Base-by-base conservation (phyloP, 2,888 invertebrate species). In the Nemoura dubitans region DNA sequence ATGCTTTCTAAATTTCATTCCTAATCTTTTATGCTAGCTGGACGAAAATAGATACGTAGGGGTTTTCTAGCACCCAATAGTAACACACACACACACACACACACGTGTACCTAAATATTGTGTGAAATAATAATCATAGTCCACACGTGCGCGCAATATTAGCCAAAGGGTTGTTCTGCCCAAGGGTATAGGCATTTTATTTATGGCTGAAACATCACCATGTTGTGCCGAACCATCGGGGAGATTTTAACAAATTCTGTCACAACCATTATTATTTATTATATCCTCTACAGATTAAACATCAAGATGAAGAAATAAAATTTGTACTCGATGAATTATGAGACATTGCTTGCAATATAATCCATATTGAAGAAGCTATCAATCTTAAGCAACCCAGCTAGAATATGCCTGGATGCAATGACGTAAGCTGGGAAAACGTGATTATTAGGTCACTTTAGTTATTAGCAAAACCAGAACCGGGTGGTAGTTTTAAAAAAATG, bases 291-390 rank as follows among this genome's bases (percentile, higher is more conserved):
- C 1, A 59, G 59, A 59, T 59, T 21, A 59, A 59, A 59, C 59
- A 59, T 59, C 59, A 59, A 59, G 59, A 59, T 59, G 59, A 59
- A 59, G 59, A 59, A 59, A 59, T 59, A 14, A 59, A 59, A 59
- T 59, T 59, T 59, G 59, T 59, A 21, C 59, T 59, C 59, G 36
- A 21, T 59, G 59, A 59, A 59, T 59, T 59, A 59, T 59, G 59
- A 59, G 59, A 3, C 59, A 59, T 59, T 59, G 59, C 59, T 21
- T 59, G 59, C 59, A 59, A 59, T 59, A 59, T 59, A 59, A 59
- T 59, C 59, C 59, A 21, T 59, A 21, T 59, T 59, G 59, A 59
- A 59, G 59, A 59, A 59, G 59, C 59, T 59, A 59, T 59, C 59
- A 59, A 59, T 59, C 59, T 59, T 59, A 14, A 21, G 10, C 3